Percentiles rank a stretch among this genome's conserved stretches.
Evolutionary conservation across 2,888 invertebrate species (phyloP).

Genomic region (Mesodorylaimus sp.): DNA sequence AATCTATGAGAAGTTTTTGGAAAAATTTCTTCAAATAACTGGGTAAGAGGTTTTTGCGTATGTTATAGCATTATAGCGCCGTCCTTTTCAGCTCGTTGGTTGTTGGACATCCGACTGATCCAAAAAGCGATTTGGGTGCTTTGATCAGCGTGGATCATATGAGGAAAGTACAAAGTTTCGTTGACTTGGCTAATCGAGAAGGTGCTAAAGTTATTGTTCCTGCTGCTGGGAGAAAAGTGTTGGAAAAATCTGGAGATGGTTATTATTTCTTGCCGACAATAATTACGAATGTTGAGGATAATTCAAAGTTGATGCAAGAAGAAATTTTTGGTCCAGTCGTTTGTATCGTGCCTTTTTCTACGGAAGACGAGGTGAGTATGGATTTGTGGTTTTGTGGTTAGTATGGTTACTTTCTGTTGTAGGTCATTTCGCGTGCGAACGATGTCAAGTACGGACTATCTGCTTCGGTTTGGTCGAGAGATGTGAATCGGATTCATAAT

Average conservation of each 20-base stretch:
- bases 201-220: neutral
- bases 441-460: slow-evolving; percentile 37
- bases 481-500: slow-evolving; percentile 33
- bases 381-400: too few relatives aligned
- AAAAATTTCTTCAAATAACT: slow-evolving; percentile 29
- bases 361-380: slow-evolving; percentile 28
- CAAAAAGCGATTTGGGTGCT: slow-evolving; percentile 33
- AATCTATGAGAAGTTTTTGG: slow-evolving; percentile 35
- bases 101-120: slow-evolving; percentile 33
- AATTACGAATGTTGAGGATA: slow-evolving; percentile 33
- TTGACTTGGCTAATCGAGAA: slow-evolving; percentile 17
- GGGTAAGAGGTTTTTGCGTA: slow-evolving; percentile 23
- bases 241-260: slow-evolving; percentile 28
- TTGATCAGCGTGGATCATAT: slow-evolving; percentile 36
- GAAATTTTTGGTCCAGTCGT: slow-evolving; percentile 43
- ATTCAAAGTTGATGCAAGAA: slow-evolving; percentile 36
- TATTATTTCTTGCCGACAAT: slow-evolving; percentile 38
- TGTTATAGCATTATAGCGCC: too few relatives aligned
- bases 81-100: slow-evolving; percentile 30
- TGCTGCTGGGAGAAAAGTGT: neutral
- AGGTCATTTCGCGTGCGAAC: slow-evolving; percentile 36
- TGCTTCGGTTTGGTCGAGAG: slow-evolving; percentile 37
- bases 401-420: too few relatives aligned
- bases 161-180: slow-evolving; percentile 35
- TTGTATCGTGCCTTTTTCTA: slow-evolving; percentile 35